A percentile compares a stretch with the other conserved stretches of the same genome.
Evolutionary conservation across 2,113 vertebrate species (phyloP).

Genomic region (Pelmatolapia mariae): DNA sequence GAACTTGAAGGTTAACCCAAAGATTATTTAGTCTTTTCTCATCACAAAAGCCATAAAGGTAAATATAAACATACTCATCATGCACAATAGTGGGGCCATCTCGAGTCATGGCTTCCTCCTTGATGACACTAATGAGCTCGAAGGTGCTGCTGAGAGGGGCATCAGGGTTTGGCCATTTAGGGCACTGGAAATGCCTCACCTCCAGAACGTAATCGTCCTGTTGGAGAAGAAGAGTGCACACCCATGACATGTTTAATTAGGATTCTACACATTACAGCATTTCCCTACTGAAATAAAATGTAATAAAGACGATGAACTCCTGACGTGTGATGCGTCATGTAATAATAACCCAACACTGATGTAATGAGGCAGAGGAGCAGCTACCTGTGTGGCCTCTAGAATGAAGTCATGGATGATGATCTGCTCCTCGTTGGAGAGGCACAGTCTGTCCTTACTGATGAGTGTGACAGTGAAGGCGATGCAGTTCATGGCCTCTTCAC

Average conservation of each 20-base stretch:
- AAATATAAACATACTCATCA: slow-evolving; percentile 84
- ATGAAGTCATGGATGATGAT: slow-evolving; percentile 99
- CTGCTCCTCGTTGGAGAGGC: slow-evolving; percentile 98
- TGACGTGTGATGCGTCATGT: neutral
- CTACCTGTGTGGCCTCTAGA: slow-evolving; percentile 97
- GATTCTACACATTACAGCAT: neutral
- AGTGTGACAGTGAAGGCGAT: slow-evolving; percentile 98
- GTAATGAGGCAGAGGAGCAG: neutral
- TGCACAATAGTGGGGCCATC: slow-evolving; percentile 98
- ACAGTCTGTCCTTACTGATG: slow-evolving; percentile 97
- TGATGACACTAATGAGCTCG: slow-evolving; percentile 98
- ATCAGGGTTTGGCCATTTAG: slow-evolving; percentile 97
- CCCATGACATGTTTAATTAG: neutral
- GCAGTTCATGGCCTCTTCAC: slow-evolving; percentile 98
- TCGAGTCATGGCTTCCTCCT: slow-evolving; percentile 95
- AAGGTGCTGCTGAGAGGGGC: slow-evolving; percentile 96
- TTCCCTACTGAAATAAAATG: neutral
- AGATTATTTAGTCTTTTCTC: neutral
- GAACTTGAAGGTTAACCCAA: neutral
- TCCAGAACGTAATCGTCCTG: slow-evolving; percentile 98
- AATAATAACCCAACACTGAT: neutral
- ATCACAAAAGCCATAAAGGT: neutral
- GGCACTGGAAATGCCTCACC: slow-evolving; percentile 97
- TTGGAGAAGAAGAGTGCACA: neutral
- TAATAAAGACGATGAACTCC: neutral